Percentiles rank a stretch among this genome's conserved stretches.
Conservation (phyloP, 30 jellyfish, hydroid and myxozoan species). For the Sanderia malayensis region DNA sequence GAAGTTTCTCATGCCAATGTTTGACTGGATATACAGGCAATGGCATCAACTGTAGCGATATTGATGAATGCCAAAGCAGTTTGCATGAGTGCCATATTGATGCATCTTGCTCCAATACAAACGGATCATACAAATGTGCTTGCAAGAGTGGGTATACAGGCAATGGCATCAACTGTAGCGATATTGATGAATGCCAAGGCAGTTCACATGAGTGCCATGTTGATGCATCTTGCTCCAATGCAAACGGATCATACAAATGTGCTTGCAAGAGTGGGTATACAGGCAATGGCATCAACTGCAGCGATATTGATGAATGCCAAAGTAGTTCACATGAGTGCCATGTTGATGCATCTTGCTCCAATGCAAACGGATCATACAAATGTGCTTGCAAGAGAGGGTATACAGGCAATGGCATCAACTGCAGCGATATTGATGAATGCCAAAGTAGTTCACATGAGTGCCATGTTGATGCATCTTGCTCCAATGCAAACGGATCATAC, state of each 20-base stretch:
- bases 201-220: slow-evolving; percentile 12
- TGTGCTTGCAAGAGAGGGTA: slow-evolving; percentile 14
- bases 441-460: background rate
- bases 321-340: background rate
- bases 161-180: slow-evolving; percentile 28
- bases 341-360: slow-evolving; percentile 15
- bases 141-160: slow-evolving; percentile 51
- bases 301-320: slow-evolving; percentile 30
- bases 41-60: slow-evolving; percentile 31
- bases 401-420: slow-evolving; percentile 30
- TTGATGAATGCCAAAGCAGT: slow-evolving; percentile 26
- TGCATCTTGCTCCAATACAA: slow-evolving; percentile 32
- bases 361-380: slow-evolving; percentile 20
- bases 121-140: slow-evolving; percentile 37
- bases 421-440: slow-evolving; percentile 36
- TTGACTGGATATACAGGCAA: slow-evolving; percentile 46
- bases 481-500: slow-evolving; percentile 19
- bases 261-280: background rate
- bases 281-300: slow-evolving; percentile 22
- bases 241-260: slow-evolving; percentile 19
- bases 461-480: slow-evolving; percentile 14
- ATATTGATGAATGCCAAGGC: slow-evolving; percentile 18
- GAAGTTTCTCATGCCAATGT: slow-evolving; percentile 58
- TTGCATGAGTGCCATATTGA: slow-evolving; percentile 12
- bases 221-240: slow-evolving; percentile 22